These are phyloP conservation scores for Drosophila siamana DNA, from an alignment of 2,888 invertebrate genomes.

Conservation along the genomic window DNA sequence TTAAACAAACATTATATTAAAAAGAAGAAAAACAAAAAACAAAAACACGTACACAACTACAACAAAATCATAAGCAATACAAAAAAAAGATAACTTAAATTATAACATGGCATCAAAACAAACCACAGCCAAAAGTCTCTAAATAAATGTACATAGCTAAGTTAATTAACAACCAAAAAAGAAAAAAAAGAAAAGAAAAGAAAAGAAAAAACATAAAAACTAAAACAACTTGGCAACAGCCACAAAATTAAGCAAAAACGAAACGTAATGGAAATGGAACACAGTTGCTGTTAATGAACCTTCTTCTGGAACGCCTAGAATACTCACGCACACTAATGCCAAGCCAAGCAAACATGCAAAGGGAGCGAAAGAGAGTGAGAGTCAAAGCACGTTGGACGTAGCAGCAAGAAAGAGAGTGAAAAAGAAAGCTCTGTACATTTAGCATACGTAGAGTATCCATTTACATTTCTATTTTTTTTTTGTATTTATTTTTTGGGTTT, in stretches of 20 bases:
- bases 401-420: background rate
- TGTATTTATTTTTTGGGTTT: slow-evolving; percentile 17
- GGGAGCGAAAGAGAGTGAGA: background rate
- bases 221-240: background rate
- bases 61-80: slow-evolving; percentile 44
- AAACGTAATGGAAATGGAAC: slow-evolving; percentile 9
- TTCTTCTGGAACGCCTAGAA: slow-evolving; percentile 8
- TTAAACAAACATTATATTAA: slow-evolving; percentile 42
- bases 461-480: slow-evolving; percentile 25
- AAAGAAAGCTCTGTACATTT: background rate
- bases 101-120: slow-evolving; percentile 15
- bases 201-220: background rate
- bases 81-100: slow-evolving; percentile 18
- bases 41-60: slow-evolving; percentile 12
- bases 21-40: slow-evolving; percentile 17
- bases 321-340: slow-evolving; percentile 35
- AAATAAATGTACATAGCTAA: slow-evolving; percentile 13
- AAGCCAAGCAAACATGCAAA: background rate
- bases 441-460: background rate
- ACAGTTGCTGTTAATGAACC: slow-evolving; percentile 9
- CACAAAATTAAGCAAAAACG: background rate
- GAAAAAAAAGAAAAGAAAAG: background rate
- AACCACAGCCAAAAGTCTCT: slow-evolving; percentile 15
- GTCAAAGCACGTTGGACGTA: background rate
- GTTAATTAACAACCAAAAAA: slow-evolving; percentile 19